These are phyloP conservation scores for Stramonita haemastoma DNA, from an alignment of 2,888 invertebrate genomes.

Conservation along the genomic window DNA sequence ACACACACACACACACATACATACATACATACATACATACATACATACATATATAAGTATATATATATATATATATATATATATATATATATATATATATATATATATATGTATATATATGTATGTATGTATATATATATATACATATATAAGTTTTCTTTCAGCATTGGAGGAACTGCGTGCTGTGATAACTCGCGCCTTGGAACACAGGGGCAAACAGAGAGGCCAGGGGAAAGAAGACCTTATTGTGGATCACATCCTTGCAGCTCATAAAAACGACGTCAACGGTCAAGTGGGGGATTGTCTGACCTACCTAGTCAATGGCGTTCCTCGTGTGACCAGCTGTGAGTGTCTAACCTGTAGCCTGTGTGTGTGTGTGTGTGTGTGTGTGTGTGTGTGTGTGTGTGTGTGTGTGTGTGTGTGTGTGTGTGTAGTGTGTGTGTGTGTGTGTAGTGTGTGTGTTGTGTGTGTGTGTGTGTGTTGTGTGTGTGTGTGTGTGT, in stretches of 20 bases:
- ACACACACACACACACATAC: too few relatives aligned
- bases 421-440: too few relatives aligned
- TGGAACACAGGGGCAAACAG: slow-evolving; percentile 55
- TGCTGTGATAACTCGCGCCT: slow-evolving; percentile 47
- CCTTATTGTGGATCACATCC: slow-evolving; percentile 62
- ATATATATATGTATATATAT: too few relatives aligned
- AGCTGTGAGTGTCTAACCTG: slow-evolving; percentile 67
- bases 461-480: too few relatives aligned
- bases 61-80: too few relatives aligned
- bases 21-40: too few relatives aligned
- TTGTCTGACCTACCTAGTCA: slow-evolving; percentile 62
- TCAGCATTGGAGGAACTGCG: slow-evolving; percentile 47
- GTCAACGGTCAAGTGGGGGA: slow-evolving; percentile 55
- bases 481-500: neutral
- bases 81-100: too few relatives aligned
- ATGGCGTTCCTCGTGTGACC: slow-evolving; percentile 74
- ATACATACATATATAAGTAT: too few relatives aligned
- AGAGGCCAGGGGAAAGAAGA: slow-evolving; percentile 52
- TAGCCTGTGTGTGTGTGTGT: neutral
- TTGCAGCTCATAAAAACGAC: slow-evolving; percentile 54
- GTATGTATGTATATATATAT: neutral
- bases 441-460: too few relatives aligned
- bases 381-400: slow-evolving; percentile 15
- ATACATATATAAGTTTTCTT: too few relatives aligned
- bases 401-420: too few relatives aligned